Evolutionary conservation across 2,797 vertebrate species (phyloP).

Genomic region (Acrossocheilus wenchowensis): DNA sequence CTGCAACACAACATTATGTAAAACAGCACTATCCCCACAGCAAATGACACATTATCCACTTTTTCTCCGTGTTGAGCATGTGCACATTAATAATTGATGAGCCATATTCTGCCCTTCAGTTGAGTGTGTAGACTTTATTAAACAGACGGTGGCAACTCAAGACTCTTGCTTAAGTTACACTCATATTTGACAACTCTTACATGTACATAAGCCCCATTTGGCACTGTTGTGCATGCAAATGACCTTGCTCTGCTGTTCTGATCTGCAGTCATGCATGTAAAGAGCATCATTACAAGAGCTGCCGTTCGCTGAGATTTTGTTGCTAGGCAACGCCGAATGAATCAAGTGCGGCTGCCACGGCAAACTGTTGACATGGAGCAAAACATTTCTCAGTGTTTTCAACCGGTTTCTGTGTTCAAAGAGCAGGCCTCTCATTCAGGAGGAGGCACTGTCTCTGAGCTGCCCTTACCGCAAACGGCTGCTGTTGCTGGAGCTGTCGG

Average conservation of each 20-base stretch:
- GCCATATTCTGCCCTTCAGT: slow-evolving; percentile 31
- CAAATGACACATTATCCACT: slow-evolving; percentile 59
- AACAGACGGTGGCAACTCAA: slow-evolving; percentile 55
- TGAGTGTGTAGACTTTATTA: slow-evolving; percentile 22
- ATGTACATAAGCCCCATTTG: slow-evolving; percentile 65
- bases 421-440: slow-evolving; percentile 48
- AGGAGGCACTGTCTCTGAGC: slow-evolving; percentile 57
- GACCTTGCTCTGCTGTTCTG: slow-evolving; percentile 55
- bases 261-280: slow-evolving; percentile 70
- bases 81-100: slow-evolving; percentile 74
- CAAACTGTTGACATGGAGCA: slow-evolving; percentile 16
- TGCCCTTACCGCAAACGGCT: slow-evolving; percentile 92
- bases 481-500: slow-evolving; percentile 89
- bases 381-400: slow-evolving; percentile 35
- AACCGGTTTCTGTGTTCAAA: slow-evolving; percentile 12
- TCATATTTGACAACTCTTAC: slow-evolving; percentile 53
- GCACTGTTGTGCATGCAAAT: slow-evolving; percentile 53
- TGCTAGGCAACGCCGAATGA: slow-evolving; percentile 40
- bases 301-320: slow-evolving; percentile 36
- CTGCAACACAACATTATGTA: slow-evolving; percentile 68
- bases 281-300: slow-evolving; percentile 59
- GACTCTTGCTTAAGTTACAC: slow-evolving; percentile 27
- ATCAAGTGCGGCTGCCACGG: not conserved
- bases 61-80: slow-evolving; percentile 43
- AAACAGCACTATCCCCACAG: slow-evolving; percentile 62